Base-by-base conservation (phyloP, 1,140 invertebrate species). In the Drosophila jambulina region DNA sequence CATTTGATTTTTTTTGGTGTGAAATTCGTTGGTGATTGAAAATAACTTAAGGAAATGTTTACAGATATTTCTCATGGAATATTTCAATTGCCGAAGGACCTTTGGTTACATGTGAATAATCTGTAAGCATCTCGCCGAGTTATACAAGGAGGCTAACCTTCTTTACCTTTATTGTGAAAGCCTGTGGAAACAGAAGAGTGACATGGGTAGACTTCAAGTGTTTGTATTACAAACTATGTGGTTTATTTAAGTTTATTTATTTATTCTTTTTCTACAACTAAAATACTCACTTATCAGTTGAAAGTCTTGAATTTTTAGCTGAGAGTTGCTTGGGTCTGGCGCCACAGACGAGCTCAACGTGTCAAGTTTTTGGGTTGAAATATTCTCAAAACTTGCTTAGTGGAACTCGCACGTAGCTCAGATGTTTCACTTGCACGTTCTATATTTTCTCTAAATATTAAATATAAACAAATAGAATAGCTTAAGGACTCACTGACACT, bases 361-460 rank as follows among this genome's bases (percentile, higher is more conserved):
- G 84, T 88, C 84, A 88, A 88, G 84, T 88, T 88, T 88, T 88
- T 72, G 74, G 48, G 27, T 75, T 78, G 48, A 71, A 80, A 87
- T 65, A 64, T 45, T 76, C 84, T 78, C 81, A 88, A 88, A 88
- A 88, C 84, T 90, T 88, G 84, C 82, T 71, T 88, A 81, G 84
- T 88, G 80, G 84, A 88, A 88, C 84, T 88, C 84, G 78, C 36
- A 19, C 74, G 85, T 84, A 69, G 42, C 51, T 61, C 83, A 78
- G 60, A 38, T 34, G 9, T 56, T 17, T 6, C 32, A 23, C 21
- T 21, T 2, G 4, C 1, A 2, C 3, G 3, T 34, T 3, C 2
- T 43, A 19, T 3, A 46, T 15, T 54, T 23, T 17, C 36, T 10
- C 23, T 36, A 17, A 36, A 17, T 21, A 36, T 34, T 23, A 6